Evolutionary conservation across 2,888 invertebrate species (phyloP), one percentile per base, ranked within the genome.

Genomic region (Acanthococcus lagerstroemiae): DNA sequence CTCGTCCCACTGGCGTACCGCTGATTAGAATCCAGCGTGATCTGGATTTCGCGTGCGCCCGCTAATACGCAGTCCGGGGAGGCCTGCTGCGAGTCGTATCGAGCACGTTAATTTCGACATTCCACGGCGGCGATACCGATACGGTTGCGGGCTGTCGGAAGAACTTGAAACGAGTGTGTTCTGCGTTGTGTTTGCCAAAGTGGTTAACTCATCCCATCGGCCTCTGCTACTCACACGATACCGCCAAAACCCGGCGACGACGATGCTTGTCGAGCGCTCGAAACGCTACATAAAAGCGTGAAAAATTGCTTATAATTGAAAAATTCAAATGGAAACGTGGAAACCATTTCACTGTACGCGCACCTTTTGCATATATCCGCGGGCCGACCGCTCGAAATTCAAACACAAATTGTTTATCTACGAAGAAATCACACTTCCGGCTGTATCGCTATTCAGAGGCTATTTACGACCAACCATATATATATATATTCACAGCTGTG

Each of bases 381-480:
- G 17, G 44, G 24, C 44, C 22, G n/a, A 24, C 6, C 46, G 15
- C 50, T 61, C 22, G 15, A 52, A n/a, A 50, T 27, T 60, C 30
- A 26, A 48, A 50, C 45, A 27, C 22, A 60, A 22, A 12, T 48
- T 24, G 25, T 58, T 58, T 58, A 58, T 58, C 57, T 27, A 21
- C 46, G 24, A 48, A 46, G 58, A 60, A 27, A 60, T 60, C 46
- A 5, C n/a, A 27, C 45, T 58, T 58, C 58, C 58, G 58, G 24
- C 26, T n/a, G 37, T 9, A 15, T 15, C 37, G 27, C 30, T 60
- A 46, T 58, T 58, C 58, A 58, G 25, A 44, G 46, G 58, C 48
- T 46, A 58, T 58, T 58, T 58, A 58, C 48, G 44, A 57, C 37
- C n/a, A n/a, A n/a, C n/a, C n/a, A n/a, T n/a, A n/a, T n/a, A n/a